Conservation (phyloP, 1,140 invertebrate genomes). For the Camponotus floridanus region DNA sequence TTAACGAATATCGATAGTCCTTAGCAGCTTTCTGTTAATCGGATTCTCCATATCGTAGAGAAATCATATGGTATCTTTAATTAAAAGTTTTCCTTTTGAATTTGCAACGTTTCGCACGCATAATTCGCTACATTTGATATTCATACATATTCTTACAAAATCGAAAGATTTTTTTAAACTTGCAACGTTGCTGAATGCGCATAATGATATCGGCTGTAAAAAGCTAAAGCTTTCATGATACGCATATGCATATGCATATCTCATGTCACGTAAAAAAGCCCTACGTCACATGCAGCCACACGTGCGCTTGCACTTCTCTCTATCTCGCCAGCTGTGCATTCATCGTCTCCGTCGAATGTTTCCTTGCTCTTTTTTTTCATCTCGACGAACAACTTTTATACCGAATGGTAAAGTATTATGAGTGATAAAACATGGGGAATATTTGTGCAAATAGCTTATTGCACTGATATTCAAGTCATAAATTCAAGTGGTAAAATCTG, state of each 20-base stretch:
- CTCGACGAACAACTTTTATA: slow-evolving; percentile 41
- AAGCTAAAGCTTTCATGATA: slow-evolving; percentile 31
- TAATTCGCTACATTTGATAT: not conserved
- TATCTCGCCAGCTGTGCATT: slow-evolving; percentile 7
- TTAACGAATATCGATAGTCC: slow-evolving; percentile 61
- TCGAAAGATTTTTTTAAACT: slow-evolving; percentile 21
- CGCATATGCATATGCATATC: slow-evolving; percentile 29
- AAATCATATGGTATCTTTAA: not conserved
- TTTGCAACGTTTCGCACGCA: not conserved
- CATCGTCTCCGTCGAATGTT: not conserved
- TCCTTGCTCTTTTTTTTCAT: not conserved
- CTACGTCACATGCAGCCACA: slow-evolving; percentile 32
- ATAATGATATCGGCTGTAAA: slow-evolving; percentile 5
- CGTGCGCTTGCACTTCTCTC: slow-evolving; percentile 12
- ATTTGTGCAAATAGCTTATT: not conserved
- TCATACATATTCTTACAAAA: not conserved
- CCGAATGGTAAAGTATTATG: not conserved
- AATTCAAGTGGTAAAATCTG: not conserved
- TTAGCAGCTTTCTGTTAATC: slow-evolving; percentile 45
- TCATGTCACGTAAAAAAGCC: slow-evolving; percentile 28
- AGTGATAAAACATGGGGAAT: slow-evolving; percentile 9
- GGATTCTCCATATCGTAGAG: not conserved
- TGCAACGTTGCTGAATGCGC: not conserved
- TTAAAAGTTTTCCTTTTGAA: not conserved
- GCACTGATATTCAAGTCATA: not conserved